phyloP scores from a whole-genome alignment of 2,888 invertebrate species.

The Andrena dorsata region DNA sequence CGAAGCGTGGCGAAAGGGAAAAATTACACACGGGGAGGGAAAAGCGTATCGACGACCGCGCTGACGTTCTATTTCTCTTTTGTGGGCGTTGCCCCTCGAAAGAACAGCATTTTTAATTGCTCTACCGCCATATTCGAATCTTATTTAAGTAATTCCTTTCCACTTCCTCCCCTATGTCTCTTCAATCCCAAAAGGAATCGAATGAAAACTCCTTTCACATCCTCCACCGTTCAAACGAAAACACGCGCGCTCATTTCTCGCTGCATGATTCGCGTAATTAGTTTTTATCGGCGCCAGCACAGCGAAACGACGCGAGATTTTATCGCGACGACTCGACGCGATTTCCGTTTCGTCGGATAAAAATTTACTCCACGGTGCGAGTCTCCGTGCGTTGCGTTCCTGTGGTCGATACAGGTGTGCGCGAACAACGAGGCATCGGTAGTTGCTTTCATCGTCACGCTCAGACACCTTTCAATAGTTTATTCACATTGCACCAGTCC shows the following conservation, averaged over 20 bases:
- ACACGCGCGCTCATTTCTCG: background rate
- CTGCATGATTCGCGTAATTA: conserved; percentile 16
- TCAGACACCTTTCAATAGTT: background rate
- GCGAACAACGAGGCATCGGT: conserved; percentile 4
- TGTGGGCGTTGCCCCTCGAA: conserved; percentile 9
- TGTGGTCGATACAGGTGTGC: background rate
- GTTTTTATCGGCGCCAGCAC: conserved; percentile 1
- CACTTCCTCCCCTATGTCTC: conserved; percentile 29
- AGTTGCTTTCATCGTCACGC: conserved; percentile 31
- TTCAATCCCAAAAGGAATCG: conserved; percentile 13
- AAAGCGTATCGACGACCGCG: conserved; percentile 13
- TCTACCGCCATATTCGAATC: conserved; percentile 43
- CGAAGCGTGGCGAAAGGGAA: background rate
- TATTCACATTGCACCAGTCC: background rate
- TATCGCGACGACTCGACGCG: conserved; percentile 10
- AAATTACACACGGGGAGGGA: background rate
- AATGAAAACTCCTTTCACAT: conserved; percentile 29
- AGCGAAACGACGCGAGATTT: conserved; percentile 13
- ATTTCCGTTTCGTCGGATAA: conserved; percentile 12
- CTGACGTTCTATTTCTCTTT: conserved; percentile 27
- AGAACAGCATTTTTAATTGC: conserved; percentile 25
- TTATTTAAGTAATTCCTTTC: conserved; percentile 42
- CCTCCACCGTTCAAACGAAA: background rate
- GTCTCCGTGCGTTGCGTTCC: background rate
- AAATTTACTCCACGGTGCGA: conserved; percentile 6